A percentile compares a stretch with the other conserved stretches of the same genome.
Evolutionary conservation across 2,113 vertebrate species (phyloP).

Genomic region (Scomber scombrus): DNA sequence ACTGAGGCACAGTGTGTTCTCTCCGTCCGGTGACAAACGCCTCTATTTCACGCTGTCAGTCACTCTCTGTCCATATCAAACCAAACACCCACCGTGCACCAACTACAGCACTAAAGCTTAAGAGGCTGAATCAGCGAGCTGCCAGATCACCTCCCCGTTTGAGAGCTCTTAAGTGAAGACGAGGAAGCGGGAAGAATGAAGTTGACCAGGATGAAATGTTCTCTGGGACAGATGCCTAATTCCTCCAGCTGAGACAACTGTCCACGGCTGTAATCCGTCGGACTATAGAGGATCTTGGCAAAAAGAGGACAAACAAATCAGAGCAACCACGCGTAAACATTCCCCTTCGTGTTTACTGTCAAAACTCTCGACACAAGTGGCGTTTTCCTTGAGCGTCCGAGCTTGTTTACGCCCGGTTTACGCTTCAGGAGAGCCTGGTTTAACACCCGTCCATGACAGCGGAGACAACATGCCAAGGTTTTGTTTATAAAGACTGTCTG

Average conservation of each 20-base stretch:
- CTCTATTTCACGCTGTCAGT: not conserved
- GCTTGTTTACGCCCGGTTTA: slow-evolving; percentile 51
- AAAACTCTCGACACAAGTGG: slow-evolving; percentile 61
- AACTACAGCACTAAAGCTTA: not conserved
- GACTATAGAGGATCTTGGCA: slow-evolving; percentile 10
- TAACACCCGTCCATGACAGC: slow-evolving; percentile 42
- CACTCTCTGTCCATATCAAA: not conserved
- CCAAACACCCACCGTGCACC: not conserved
- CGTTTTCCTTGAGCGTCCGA: slow-evolving; percentile 43
- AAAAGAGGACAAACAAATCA: slow-evolving; percentile 55
- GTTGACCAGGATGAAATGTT: slow-evolving; percentile 39
- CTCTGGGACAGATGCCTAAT: slow-evolving; percentile 38
- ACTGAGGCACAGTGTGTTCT: not conserved
- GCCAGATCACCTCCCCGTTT: slow-evolving; percentile 16
- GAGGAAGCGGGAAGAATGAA: slow-evolving; percentile 17
- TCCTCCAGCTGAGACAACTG: slow-evolving; percentile 33
- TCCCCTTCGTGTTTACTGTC: slow-evolving; percentile 52
- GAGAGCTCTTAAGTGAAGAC: slow-evolving; percentile 19
- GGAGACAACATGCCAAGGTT: slow-evolving; percentile 39
- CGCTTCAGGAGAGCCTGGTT: slow-evolving; percentile 54
- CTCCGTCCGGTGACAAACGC: not conserved
- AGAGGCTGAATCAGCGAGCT: slow-evolving; percentile 45
- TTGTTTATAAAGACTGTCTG: slow-evolving; percentile 54
- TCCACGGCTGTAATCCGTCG: slow-evolving; percentile 5
- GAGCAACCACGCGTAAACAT: slow-evolving; percentile 45